phyloP scores from a whole-genome alignment of 2,888 invertebrate species.

The Phaonia tiefii region DNA sequence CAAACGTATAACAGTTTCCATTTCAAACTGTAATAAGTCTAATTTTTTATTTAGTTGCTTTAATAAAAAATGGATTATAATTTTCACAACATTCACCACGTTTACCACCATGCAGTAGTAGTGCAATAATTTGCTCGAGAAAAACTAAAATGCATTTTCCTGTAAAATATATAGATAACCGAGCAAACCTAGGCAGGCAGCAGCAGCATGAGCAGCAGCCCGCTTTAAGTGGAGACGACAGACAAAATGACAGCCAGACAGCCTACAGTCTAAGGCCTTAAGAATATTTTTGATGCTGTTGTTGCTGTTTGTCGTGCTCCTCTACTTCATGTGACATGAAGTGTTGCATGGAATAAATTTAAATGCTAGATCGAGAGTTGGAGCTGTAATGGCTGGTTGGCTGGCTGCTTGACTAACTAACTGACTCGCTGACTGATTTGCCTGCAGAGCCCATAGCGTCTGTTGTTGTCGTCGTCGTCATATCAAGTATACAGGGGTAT shows the following conservation, averaged over 20 bases:
- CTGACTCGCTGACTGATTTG: not conserved
- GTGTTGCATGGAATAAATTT: conserved; percentile 65
- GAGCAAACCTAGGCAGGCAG: not conserved
- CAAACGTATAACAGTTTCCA: too few species aligned
- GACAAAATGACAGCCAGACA: conserved; percentile 37
- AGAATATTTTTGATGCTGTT: conserved; percentile 27
- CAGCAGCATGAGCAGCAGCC: conserved; percentile 7
- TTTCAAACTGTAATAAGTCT: too few species aligned
- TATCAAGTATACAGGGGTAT: not conserved
- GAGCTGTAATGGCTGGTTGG: not conserved
- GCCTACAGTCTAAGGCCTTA: conserved; percentile 34
- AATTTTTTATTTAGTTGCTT: too few species aligned
- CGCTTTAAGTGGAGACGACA: conserved; percentile 9
- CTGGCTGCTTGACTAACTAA: too few species aligned
- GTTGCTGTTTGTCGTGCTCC: conserved; percentile 2
- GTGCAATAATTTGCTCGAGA: too few species aligned
- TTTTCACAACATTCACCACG: too few species aligned
- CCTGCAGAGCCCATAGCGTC: conserved; percentile 2
- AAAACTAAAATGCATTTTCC: conserved; percentile 11
- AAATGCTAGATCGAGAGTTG: conserved; percentile 50
- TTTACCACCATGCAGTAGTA: too few species aligned
- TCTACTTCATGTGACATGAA: conserved; percentile 52
- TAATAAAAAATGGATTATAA: too few species aligned
- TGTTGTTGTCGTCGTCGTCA: conserved; percentile 3
- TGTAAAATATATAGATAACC: conserved; percentile 26